Conservation (phyloP, 2,888 invertebrate species). For the Chloromyia formosa region DNA sequence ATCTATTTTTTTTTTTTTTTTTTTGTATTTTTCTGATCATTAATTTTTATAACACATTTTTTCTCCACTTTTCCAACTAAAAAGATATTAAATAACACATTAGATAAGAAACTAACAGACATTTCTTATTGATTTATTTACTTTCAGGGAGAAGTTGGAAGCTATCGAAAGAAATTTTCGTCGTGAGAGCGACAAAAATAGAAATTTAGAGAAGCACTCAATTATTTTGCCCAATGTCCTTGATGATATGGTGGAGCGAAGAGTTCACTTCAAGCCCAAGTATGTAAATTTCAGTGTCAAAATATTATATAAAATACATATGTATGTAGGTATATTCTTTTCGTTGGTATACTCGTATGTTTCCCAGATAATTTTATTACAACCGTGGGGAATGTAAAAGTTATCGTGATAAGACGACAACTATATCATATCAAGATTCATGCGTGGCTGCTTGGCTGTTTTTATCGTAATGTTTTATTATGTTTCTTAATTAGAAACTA, state of each 20-base stretch:
- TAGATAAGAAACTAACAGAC: constrained; percentile 16
- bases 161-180: constrained; percentile 56
- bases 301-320: background rate
- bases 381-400: constrained; percentile 15
- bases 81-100: constrained; percentile 17
- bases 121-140: constrained; percentile 5
- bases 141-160: constrained; percentile 56
- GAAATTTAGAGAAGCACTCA: constrained; percentile 65
- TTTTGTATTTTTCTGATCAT: too few relatives aligned
- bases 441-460: background rate
- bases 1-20: too few relatives aligned
- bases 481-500: background rate
- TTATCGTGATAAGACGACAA: constrained; percentile 30
- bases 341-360: background rate
- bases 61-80: constrained; percentile 8
- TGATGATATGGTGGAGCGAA: constrained; percentile 72
- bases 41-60: constrained; percentile 1
- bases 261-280: constrained; percentile 67
- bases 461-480: constrained; percentile 3
- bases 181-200: constrained; percentile 56
- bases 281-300: constrained; percentile 52
- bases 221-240: constrained; percentile 76
- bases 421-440: constrained; percentile 32
- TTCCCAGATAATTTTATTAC: constrained; percentile 28
- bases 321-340: background rate